These are phyloP conservation scores for Sinocyclocheilus anshuiensis DNA, from an alignment of 2,113 vertebrate species.

Conservation along the genomic window DNA sequence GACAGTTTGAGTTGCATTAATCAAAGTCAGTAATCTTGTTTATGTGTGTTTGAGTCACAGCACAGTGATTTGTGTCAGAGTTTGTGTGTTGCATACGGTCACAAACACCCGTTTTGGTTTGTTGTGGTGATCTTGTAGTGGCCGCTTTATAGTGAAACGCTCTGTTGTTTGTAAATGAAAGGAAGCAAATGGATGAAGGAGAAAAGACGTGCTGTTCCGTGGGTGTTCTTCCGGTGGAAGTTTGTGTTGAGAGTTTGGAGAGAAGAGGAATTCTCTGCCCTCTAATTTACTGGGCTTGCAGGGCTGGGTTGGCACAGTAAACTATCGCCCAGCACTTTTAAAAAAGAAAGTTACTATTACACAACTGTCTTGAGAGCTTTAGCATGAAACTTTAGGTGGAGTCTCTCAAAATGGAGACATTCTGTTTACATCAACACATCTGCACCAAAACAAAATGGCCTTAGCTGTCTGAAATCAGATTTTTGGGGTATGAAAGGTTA, in stretches of 20 bases:
- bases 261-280: constrained; percentile 58
- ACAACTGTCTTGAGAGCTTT: background rate
- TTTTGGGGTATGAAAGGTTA: background rate
- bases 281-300: constrained; percentile 63
- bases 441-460: background rate
- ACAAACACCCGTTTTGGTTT: background rate
- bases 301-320: constrained; percentile 46
- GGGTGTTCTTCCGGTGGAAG: constrained; percentile 61
- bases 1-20: constrained; percentile 14
- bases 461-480: background rate
- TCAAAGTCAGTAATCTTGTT: background rate
- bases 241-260: constrained; percentile 51
- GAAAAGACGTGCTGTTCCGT: constrained; percentile 46
- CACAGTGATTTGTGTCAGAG: background rate
- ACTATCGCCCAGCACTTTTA: constrained; percentile 23
- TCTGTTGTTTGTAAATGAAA: constrained; percentile 41
- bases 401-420: background rate
- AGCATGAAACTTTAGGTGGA: background rate
- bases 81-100: background rate
- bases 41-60: background rate
- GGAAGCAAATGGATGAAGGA: constrained; percentile 59
- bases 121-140: background rate
- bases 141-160: background rate
- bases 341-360: constrained; percentile 48
- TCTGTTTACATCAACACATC: background rate